phyloP scores from a whole-genome alignment of 2,113 vertebrate genomes.

The Abramis brama region DNA sequence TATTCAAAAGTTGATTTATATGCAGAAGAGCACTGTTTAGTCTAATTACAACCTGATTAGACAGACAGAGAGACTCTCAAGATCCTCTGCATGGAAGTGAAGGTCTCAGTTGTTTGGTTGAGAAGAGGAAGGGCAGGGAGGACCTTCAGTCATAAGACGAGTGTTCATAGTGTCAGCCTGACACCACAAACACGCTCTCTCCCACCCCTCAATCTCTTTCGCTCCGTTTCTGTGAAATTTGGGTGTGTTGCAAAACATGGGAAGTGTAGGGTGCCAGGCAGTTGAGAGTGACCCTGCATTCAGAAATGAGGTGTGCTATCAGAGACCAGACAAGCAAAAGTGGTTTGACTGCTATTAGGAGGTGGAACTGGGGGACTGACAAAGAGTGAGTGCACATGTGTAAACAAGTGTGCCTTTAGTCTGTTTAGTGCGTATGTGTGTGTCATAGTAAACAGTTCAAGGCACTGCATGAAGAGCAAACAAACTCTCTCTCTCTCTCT shows the following conservation, averaged over 20 bases:
- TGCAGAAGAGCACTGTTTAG: neutral
- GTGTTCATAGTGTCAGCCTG: conserved; percentile 60
- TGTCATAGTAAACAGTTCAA: conserved; percentile 30
- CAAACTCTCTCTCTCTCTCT: conserved; percentile 44
- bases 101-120: conserved; percentile 20
- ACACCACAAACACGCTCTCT: conserved; percentile 34
- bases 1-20: neutral
- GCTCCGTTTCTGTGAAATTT: conserved; percentile 55
- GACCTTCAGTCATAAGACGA: conserved; percentile 65
- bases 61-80: neutral
- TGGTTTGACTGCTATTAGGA: conserved; percentile 58
- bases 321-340: conserved; percentile 57
- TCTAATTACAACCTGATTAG: neutral
- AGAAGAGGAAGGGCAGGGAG: conserved; percentile 45
- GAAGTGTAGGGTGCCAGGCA: conserved; percentile 75
- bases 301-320: conserved; percentile 42
- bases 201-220: neutral
- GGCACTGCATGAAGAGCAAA: conserved; percentile 3
- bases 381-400: neutral
- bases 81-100: neutral
- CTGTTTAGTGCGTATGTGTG: conserved; percentile 32
- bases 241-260: conserved; percentile 79
- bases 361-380: neutral
- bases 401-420: conserved; percentile 30
- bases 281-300: conserved; percentile 58